Conservation (phyloP, 2,888 invertebrate genomes). For the Plutella xylostella region DNA sequence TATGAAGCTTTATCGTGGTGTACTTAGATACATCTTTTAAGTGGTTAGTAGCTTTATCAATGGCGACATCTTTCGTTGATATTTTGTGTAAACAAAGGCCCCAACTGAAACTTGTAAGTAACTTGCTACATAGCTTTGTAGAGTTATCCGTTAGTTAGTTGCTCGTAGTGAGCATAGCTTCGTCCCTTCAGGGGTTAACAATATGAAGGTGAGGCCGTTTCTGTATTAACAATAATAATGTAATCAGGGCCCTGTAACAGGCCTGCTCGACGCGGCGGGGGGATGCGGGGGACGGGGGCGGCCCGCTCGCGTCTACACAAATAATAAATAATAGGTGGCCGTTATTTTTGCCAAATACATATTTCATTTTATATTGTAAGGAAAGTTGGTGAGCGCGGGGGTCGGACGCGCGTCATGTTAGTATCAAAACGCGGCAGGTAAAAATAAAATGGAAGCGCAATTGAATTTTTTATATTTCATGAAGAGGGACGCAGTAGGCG, state of each 20-base stretch:
- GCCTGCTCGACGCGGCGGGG: background rate
- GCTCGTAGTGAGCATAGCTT: too few species aligned
- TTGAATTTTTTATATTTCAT: constrained; percentile 71
- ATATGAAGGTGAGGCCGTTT: too few species aligned
- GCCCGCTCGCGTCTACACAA: constrained; percentile 42
- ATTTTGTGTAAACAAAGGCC: too few species aligned
- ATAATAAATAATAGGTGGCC: constrained; percentile 66
- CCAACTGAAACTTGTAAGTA: too few species aligned
- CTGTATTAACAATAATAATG: background rate
- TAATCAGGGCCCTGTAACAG: background rate
- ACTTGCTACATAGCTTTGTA: too few species aligned
- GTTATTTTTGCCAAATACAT: constrained; percentile 65
- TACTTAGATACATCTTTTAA: too few species aligned
- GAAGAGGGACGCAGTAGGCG: constrained; percentile 54
- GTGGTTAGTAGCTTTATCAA: too few species aligned
- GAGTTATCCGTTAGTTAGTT: too few species aligned
- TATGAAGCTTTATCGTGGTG: too few species aligned
- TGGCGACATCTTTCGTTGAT: too few species aligned
- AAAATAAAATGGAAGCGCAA: constrained; percentile 69
- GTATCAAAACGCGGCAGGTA: constrained; percentile 40
- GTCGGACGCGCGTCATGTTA: constrained; percentile 40
- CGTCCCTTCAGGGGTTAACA: too few species aligned
- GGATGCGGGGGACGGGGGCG: background rate
- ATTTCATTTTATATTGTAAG: constrained; percentile 67
- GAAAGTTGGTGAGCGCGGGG: constrained; percentile 32